A percentile compares a stretch with the other conserved stretches of the same genome.
Conservation (phyloP, 2,797 vertebrate genomes). For the Setipinna tenuifilis region DNA sequence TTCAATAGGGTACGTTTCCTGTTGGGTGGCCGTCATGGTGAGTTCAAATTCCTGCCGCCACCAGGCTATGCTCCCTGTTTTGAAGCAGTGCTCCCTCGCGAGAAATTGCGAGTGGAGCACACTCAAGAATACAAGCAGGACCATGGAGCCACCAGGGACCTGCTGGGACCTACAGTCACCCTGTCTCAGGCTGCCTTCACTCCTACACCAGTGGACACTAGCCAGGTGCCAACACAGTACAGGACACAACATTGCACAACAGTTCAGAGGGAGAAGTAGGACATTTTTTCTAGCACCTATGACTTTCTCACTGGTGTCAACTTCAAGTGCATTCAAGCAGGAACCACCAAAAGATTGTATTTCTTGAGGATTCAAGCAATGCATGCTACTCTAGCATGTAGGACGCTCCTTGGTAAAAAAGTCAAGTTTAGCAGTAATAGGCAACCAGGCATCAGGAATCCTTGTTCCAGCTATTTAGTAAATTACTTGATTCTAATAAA, state of each 20-base stretch:
- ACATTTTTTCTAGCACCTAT: neutral
- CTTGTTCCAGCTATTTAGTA: too few species aligned
- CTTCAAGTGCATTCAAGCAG: too few species aligned
- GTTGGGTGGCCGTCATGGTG: constrained; percentile 92
- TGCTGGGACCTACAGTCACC: constrained; percentile 86
- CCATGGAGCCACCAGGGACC: constrained; percentile 79
- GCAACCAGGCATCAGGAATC: too few species aligned
- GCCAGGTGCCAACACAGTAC: constrained; percentile 76
- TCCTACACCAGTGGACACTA: constrained; percentile 91
- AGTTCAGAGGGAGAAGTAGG: neutral
- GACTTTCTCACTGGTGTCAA: too few species aligned
- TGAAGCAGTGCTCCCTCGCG: constrained; percentile 90
- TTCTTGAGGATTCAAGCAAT: too few species aligned
- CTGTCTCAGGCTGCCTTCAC: constrained; percentile 93
- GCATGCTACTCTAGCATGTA: too few species aligned
- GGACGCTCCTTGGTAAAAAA: too few species aligned
- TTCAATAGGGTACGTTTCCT: constrained; percentile 86
- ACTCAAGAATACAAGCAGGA: constrained; percentile 88
- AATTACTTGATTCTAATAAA: too few species aligned
- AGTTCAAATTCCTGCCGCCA: constrained; percentile 96
- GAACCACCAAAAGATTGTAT: too few species aligned
- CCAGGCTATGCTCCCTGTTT: constrained; percentile 92
- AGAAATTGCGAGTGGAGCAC: constrained; percentile 90
- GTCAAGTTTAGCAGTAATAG: too few species aligned
- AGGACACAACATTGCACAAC: neutral